Percentiles rank a stretch among this genome's conserved stretches.
Evolutionary conservation across 2,113 vertebrate species (phyloP).

Genomic region (Ancistrus triradiatus): DNA sequence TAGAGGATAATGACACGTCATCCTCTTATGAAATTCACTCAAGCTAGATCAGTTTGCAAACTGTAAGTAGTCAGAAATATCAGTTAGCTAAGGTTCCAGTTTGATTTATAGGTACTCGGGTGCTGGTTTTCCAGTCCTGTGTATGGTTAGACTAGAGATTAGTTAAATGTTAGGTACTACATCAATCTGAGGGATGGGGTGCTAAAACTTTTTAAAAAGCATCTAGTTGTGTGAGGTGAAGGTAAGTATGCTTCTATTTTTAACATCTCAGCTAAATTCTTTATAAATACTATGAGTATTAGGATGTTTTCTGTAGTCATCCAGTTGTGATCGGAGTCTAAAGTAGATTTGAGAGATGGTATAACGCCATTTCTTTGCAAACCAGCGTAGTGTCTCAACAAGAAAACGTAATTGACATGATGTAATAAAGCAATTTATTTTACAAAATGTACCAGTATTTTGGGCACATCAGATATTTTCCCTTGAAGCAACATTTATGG

Average conservation of each 20-base stretch:
- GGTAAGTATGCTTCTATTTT: constrained; percentile 71
- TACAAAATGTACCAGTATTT: constrained; percentile 3
- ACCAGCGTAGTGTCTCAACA: background rate
- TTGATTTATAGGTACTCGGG: background rate
- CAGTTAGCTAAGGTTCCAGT: constrained; percentile 9
- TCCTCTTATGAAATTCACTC: background rate
- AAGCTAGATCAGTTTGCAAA: background rate
- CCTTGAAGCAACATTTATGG: constrained; percentile 36
- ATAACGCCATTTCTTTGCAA: background rate
- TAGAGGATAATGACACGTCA: too few species aligned
- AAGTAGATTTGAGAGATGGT: too few species aligned
- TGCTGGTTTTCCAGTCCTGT: constrained; percentile 15
- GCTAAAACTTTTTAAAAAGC: background rate
- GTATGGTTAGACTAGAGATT: too few species aligned
- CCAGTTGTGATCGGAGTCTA: background rate
- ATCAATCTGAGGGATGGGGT: too few species aligned
- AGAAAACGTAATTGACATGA: background rate
- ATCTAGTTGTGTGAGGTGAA: constrained; percentile 55
- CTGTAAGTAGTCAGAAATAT: background rate
- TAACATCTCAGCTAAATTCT: constrained; percentile 46
- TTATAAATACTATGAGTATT: background rate
- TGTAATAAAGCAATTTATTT: constrained; percentile 1
- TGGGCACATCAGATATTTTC: constrained; percentile 19
- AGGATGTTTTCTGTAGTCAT: background rate
- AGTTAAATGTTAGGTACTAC: too few species aligned